phyloP scores from a whole-genome alignment of 2,113 vertebrate genomes.

The Neotoma lepida region DNA sequence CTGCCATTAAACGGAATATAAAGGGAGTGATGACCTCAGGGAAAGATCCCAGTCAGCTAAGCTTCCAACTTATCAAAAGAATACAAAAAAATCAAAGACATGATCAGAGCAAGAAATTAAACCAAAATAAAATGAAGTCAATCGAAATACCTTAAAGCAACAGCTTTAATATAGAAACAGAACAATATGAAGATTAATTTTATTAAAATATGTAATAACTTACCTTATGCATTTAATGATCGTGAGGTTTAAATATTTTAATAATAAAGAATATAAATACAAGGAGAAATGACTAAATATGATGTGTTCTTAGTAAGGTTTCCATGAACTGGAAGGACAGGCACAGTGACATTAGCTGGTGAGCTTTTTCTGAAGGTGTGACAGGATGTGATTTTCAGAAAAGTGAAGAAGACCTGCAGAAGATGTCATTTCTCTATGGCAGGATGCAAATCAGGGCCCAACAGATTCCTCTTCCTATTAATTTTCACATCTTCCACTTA shows the following conservation, averaged over 20 bases:
- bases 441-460: background rate
- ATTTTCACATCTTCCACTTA: background rate
- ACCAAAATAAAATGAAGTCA: background rate
- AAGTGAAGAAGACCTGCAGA: background rate
- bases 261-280: background rate
- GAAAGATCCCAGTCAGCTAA: background rate
- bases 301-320: background rate
- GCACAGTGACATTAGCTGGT: background rate
- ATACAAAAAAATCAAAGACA: background rate
- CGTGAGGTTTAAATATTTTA: background rate
- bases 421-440: too few species aligned
- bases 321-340: too few species aligned
- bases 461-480: background rate
- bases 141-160: background rate
- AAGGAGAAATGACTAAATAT: background rate
- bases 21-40: background rate
- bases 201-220: background rate
- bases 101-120: background rate
- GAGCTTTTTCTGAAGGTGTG: background rate
- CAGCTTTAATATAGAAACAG: background rate
- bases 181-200: background rate
- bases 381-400: background rate
- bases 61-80: background rate
- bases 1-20: background rate
- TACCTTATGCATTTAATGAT: background rate